Base-by-base conservation (phyloP, 2,797 vertebrate species). In the Lepus oiostolus region DNA sequence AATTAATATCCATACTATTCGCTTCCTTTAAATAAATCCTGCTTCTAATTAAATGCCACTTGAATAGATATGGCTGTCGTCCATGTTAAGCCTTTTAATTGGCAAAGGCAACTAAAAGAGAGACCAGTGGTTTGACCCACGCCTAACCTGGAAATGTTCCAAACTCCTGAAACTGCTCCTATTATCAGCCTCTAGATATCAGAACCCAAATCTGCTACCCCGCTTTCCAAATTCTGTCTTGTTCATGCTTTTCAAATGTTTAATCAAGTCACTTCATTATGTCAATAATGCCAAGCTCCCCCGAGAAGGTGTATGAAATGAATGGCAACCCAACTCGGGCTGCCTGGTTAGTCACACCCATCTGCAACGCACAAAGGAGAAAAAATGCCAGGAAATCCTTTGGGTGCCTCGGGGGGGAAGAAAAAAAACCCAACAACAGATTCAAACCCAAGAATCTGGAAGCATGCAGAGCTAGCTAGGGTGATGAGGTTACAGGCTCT, bases 181-280 rank as follows among this genome's bases (percentile, higher is more conserved):
- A 28, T 58, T 21, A 82, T 68, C 67, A 75, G 26, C 32, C n/a
- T 58, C 63, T 32, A 75, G 65, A 38, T 2, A 50, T 21, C 8
- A 89, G 60, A 95, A 93, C 0, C 0, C 22, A 88, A 91, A 95
- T 42, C 60, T 68, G 77, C 24, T 62, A 96, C n/a, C 17, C 47
- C 63, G 70, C 52, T 96, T 97, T 95, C 74, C 28, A 79, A 93
- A 94, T 88, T 72, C 47, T 21, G 52, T 76, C 13, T 52, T 68
- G 77, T 91, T 91, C 68, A 71, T 60, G 38, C 10, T 96, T 95
- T 7, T 32, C 0, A 67, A 77, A 82, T 67, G 82, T 85, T 88
- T 95, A 70, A 95, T 88, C 47, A 88, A 88, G 17, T 90, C 42
- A 80, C 28, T 96, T 52, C 11, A 77, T 85, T 93, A 95, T n/a